phyloP scores from a whole-genome alignment of 2,113 vertebrate species.

The Barbus barbus region DNA sequence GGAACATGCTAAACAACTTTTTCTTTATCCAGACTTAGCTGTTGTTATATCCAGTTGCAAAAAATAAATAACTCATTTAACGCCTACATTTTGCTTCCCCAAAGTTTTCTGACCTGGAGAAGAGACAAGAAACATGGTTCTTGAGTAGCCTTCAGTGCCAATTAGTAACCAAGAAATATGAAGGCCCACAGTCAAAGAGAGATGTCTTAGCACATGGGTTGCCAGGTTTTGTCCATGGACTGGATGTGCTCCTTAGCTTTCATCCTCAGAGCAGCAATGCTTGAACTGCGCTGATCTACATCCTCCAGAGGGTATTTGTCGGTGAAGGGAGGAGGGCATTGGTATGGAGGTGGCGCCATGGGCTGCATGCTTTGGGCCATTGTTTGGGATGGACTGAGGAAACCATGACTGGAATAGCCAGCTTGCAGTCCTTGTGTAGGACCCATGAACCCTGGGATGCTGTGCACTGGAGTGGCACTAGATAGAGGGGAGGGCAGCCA shows the following conservation, averaged over 20 bases:
- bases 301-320: conserved; percentile 90
- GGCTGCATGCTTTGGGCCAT: conserved; percentile 85
- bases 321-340: conserved; percentile 80
- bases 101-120: not conserved
- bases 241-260: conserved; percentile 93
- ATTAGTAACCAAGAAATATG: not conserved
- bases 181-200: not conserved
- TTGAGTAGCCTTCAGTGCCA: not conserved
- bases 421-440: conserved; percentile 83
- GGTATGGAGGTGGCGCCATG: conserved; percentile 83
- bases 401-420: conserved; percentile 77
- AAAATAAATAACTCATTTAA: conserved; percentile 43
- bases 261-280: conserved; percentile 86
- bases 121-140: not conserved
- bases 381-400: conserved; percentile 75
- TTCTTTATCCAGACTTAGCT: not conserved
- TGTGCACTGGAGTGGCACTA: conserved; percentile 80
- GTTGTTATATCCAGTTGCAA: not conserved
- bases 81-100: not conserved
- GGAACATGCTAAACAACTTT: not conserved
- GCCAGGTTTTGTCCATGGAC: conserved; percentile 92
- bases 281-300: conserved; percentile 86
- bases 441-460: conserved; percentile 85
- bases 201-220: conserved; percentile 69
- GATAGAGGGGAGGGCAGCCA: conserved; percentile 88